Conservation (phyloP, 2,113 vertebrate species). For the Pedetes capensis region DNA sequence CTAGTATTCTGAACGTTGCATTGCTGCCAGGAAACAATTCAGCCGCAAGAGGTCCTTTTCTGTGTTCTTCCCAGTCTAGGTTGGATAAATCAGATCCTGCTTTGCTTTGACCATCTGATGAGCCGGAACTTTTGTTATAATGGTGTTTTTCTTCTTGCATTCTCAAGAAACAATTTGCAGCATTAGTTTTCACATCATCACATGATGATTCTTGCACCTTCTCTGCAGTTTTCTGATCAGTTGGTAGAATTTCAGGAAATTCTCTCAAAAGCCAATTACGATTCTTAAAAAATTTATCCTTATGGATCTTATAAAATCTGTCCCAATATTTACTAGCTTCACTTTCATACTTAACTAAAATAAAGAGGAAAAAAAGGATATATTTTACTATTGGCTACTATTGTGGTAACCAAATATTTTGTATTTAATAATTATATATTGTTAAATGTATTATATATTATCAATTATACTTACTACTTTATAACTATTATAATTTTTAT, state of each 20-base stretch:
- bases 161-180: constrained; percentile 36
- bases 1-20: constrained; percentile 90
- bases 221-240: constrained; percentile 65
- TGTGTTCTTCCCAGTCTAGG: constrained; percentile 41
- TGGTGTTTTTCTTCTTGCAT: constrained; percentile 48
- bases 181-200: constrained; percentile 47
- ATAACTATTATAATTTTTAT: constrained; percentile 46
- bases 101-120: constrained; percentile 49
- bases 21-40: constrained; percentile 87
- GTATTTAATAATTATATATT: constrained; percentile 23
- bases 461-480: constrained; percentile 39
- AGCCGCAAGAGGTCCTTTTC: constrained; percentile 29
- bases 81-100: constrained; percentile 7
- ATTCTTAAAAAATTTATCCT: constrained; percentile 95
- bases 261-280: constrained; percentile 94
- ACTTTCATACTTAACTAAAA: constrained; percentile 89
- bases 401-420: background rate
- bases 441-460: background rate
- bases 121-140: constrained; percentile 44
- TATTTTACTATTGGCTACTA: constrained; percentile 43
- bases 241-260: constrained; percentile 93
- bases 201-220: constrained; percentile 56
- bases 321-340: constrained; percentile 92
- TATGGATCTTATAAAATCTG: constrained; percentile 91
- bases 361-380: constrained; percentile 47